These are phyloP conservation scores for Tetrao urogallus DNA, from an alignment of 2,113 vertebrate species.

Conservation along the genomic window DNA sequence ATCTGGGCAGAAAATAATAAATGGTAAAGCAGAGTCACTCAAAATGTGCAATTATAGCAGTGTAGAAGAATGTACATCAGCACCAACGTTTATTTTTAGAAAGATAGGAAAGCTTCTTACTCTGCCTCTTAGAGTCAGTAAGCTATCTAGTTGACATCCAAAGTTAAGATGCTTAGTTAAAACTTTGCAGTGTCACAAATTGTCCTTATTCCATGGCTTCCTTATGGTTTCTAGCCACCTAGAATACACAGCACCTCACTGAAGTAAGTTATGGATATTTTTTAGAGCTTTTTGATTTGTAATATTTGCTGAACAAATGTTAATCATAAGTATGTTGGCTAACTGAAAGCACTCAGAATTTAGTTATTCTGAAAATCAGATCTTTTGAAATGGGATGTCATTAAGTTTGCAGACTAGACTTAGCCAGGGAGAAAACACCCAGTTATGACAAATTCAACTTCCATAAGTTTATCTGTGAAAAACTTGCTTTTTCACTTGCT, in stretches of 20 bases:
- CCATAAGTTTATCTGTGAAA: neutral
- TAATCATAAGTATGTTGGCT: neutral
- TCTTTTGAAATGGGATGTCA: neutral
- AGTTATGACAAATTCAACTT: neutral
- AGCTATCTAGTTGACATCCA: neutral
- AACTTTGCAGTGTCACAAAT: neutral
- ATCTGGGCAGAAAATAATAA: conserved; percentile 21
- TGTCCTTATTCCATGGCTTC: neutral
- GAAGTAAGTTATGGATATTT: neutral
- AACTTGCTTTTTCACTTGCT: neutral
- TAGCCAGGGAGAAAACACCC: neutral
- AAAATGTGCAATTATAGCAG: neutral
- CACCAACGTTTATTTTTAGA: neutral
- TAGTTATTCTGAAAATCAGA: neutral
- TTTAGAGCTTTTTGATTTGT: neutral
- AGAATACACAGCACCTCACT: neutral
- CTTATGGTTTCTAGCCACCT: neutral
- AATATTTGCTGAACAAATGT: neutral
- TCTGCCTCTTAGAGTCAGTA: neutral
- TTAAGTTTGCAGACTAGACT: neutral
- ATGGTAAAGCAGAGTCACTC: neutral
- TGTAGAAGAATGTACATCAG: neutral
- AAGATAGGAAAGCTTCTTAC: neutral
- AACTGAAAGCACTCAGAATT: neutral
- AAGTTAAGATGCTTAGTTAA: neutral